phyloP scores from a whole-genome alignment of 2,113 vertebrate species.

The Etheostoma spectabile region DNA sequence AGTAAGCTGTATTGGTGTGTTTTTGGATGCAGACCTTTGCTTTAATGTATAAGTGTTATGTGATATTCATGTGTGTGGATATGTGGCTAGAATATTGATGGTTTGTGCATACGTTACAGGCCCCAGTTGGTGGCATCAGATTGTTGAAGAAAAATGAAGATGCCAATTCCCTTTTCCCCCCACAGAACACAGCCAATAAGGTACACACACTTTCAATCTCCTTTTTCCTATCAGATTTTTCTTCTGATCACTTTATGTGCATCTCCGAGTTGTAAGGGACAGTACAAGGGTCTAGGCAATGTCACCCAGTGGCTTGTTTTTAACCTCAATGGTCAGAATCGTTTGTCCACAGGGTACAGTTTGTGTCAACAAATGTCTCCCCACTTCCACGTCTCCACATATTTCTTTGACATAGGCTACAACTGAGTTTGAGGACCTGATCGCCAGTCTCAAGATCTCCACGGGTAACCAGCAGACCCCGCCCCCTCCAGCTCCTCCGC shows the following conservation, averaged over 20 bases:
- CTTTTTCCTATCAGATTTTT: neutral
- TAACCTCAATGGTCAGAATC: too few relatives aligned
- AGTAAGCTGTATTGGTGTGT: neutral
- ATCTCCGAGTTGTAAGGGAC: neutral
- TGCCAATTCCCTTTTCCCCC: slow-evolving; percentile 40
- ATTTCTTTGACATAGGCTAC: slow-evolving; percentile 72
- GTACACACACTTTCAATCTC: slow-evolving; percentile 47
- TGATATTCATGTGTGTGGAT: neutral
- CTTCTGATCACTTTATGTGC: neutral
- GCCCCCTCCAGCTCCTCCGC: slow-evolving; percentile 55
- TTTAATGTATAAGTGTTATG: neutral
- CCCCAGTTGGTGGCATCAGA: slow-evolving; percentile 68
- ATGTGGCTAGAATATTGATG: neutral
- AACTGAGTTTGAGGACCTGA: slow-evolving; percentile 90
- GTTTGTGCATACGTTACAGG: slow-evolving; percentile 41
- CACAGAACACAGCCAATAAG: slow-evolving; percentile 73
- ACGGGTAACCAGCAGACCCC: slow-evolving; percentile 82
- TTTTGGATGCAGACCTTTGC: neutral
- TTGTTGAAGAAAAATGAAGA: slow-evolving; percentile 85
- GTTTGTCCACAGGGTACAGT: neutral
- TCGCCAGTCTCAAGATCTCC: slow-evolving; percentile 90
- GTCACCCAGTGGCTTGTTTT: too few relatives aligned
- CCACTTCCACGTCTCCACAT: neutral
- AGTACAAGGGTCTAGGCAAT: neutral
- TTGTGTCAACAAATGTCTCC: neutral